Base-by-base conservation (phyloP, 2,797 vertebrate species). In the Galagoides demidoff region DNA sequence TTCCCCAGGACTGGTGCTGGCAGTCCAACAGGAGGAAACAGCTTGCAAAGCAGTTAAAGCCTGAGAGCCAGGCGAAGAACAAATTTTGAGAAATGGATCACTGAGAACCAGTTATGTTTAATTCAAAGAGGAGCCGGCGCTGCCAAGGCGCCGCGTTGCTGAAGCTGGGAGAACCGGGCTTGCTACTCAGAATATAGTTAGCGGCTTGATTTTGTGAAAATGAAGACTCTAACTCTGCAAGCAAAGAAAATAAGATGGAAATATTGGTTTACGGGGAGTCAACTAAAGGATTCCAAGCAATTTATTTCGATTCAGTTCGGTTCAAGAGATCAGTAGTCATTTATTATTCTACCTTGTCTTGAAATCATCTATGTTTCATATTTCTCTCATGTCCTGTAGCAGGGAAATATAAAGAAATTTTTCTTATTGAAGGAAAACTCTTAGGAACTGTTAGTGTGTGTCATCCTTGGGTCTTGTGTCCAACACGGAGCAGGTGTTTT, bases 91-190 rank as follows among this genome's bases (percentile, higher is more conserved):
- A 96, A 97, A 92, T 5, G 71, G 66, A 90, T 90, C 0, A 0
- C 73, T 0, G 85, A 92, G 94, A 87, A 96, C 82, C 92, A 82
- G 71, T 79, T 25, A 86, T 76, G 93, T 97, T 96, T 97, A 96
- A 97, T 97, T 95, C 93, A 90, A 92, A 97, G 94, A 95, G 43
- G 95, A 97, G 97, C 70, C n/a, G 57, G 97, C 92, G 49, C 88
- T 89, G 89, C 92, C 71, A 66, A 93, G 95, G 77, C 84, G 81
- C 94, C 83, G 90, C 64, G 55, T 86, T 94, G 78, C 94, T 83
- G 90, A 78, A 92, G 90, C 88, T 63, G 82, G 95, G 97, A 89
- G 94, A 96, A 95, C 12, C 0, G 0, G 7, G 11, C 91, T 71
- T 59, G 95, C 78, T 77, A 9, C 87, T 76, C 55, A n/a, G 70